Base-by-base conservation (phyloP, 2,797 vertebrate genomes). In the Eleutherodactylus coqui region DNA sequence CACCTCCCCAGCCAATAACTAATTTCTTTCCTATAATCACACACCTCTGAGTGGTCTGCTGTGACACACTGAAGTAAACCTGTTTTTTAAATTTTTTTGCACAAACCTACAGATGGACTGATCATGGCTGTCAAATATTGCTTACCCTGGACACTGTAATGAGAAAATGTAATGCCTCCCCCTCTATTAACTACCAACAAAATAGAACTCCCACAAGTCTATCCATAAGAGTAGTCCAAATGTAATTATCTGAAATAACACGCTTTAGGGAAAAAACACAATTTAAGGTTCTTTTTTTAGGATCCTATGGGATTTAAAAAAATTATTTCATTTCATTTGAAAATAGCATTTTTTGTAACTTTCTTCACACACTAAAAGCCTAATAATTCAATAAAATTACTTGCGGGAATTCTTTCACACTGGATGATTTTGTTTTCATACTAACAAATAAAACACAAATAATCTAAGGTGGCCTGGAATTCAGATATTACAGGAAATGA, bases 401-500 rank as follows among this genome's bases (percentile, higher is more conserved):
- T 13, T 24, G 19, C 0, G 38, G 4, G 10, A 24, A n/a, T 41
- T 41, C 21, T 24, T 24, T 70, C 8, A 41, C n/a, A 14, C 67
- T 41, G 13, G 24, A 70, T 21, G 0, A 75, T 5, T 69, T 41
- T 67, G 62, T 38, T 69, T 69, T 69, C 8, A 36, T 24, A 29
- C 73, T 49, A 47, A 49, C 11, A 36, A 53, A 76, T 16, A 76
- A 51, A 51, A 32, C 47, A 75, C 47, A 29, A 51, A 75, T 47
- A 45, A 75, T 32, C 11, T 75, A 79, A 88, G 79, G 32, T 27
- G 89, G 89, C 88, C 89, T 51, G 90, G 69, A 29, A 85, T 43
- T 29, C 89, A n/a, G 38, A 86, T 38, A 72, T n/a, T 90, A 79
- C 75, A 90, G 80, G 86, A 91, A 91, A 86, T 13, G 45, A 90